Evolutionary conservation across 1,140 invertebrate genomes (phyloP), one percentile per base, ranked within the genome.

Genomic region (Bombus cullumanus): DNA sequence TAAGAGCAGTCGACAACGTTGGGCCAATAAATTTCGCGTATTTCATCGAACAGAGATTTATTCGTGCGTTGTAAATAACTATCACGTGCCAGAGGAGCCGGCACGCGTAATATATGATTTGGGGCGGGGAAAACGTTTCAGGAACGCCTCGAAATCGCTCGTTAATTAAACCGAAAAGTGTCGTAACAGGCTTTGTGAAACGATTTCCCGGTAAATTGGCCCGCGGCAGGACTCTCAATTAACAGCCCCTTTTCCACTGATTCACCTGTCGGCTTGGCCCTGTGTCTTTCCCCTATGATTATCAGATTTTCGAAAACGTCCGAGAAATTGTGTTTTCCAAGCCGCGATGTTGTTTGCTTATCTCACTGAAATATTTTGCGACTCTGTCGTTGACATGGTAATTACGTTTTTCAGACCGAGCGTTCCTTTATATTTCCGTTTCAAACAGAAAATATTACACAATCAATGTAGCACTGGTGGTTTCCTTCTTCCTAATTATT

Each of bases 151-250:
- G 39, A 12, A 43, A 64, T 43, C 39, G 62, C 12, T 28, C 41
- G 39, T 43, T 79, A 79, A 79, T 66, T 68, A 79, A 66, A 79
- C 62, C 41, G 77, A 68, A 79, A 66, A 79, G n/a, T 68, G 22
- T 34, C 62, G 41, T 37, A 43, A 66, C 62, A 3, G 59, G 59
- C 39, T 71, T 71, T 41, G 37, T 41, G 34, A 3, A 71, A 71
- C 37, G 37, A 41, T 71, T 71, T 39, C 37, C 37, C 9, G 69
- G 37, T 12, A 71, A 71, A 71, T 41, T 71, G 37, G 66, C 66
- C 66, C 66, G 66, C 66, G 34, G 66, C 66, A 18, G 66, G n/a
- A 79, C 22, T 79, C 77, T 66, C 37, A 34, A 79, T 79, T 66
- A 79, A 41, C 39, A n/a, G n/a, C 28, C 34, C 25, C 34, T 41